Evolutionary conservation across 2,797 vertebrate species (phyloP), one percentile per base, ranked within the genome.

Genomic region (Halcyon badia): DNA sequence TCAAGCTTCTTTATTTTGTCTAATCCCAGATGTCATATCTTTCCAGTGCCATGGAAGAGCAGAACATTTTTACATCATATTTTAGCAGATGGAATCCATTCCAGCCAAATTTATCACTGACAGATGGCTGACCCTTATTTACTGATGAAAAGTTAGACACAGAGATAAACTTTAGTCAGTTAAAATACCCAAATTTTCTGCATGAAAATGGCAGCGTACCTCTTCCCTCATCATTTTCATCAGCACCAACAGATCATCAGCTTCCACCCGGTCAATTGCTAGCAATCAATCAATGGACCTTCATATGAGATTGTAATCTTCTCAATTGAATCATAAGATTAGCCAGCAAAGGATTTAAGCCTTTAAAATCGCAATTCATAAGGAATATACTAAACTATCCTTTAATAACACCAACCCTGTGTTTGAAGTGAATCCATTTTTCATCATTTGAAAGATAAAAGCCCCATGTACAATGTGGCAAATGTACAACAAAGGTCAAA

Each of bases 111-210:
- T 96, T 91, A 83, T 96, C 94, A 89, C 92, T 96, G 97, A 95
- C 97, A 98, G 98, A 98, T 98, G 97, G 97, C 93, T 98, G 96
- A 97, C 97, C 95, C 97, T 97, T 98, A 97, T 98, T 98, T 98
- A 97, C 96, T 87, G 91, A 98, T 96, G 96, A 95, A 95, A 94
- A 88, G 79, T 97, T 97, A 95, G 95, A 72, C 51, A 91, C 79
- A 86, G 93, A 94, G 94, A 83, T 85, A 97, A 98, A 96, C 81
- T 97, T 96, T 49, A 96, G 87, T 95, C 93, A 89, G 69, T 71
- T 94, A 83, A 93, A 97, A 75, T 10, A 75, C 46, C 33, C 33
- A 90, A 37, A 78, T 64, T 84, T 94, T 46, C 81, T 87, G 6
- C 57, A 83, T 56, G 9, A 44, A 83, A 85, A 80, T 79, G 25